Evolutionary conservation across 1,140 invertebrate genomes (phyloP).

Genomic region (Apis laboriosa): DNA sequence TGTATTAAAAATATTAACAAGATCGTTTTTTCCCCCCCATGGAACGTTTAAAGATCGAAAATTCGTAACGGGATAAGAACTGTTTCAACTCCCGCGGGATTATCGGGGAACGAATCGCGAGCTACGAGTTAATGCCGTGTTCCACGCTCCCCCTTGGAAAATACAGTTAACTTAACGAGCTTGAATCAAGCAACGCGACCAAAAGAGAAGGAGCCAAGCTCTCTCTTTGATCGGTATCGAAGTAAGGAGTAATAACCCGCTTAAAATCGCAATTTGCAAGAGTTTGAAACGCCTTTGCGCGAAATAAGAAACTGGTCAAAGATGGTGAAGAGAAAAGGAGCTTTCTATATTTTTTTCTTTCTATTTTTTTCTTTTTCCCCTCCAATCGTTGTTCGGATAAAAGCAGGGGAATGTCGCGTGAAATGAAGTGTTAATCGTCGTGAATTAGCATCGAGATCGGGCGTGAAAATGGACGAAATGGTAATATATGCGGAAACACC

Average conservation of each 20-base stretch:
- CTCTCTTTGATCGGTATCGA: slow-evolving; percentile 12
- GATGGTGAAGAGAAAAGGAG: too few species aligned
- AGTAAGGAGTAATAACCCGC: background rate
- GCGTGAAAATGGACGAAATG: background rate
- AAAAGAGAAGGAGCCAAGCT: background rate
- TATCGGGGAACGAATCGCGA: background rate
- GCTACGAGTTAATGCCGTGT: background rate
- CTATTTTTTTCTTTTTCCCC: background rate
- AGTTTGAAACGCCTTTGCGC: slow-evolving; percentile 3
- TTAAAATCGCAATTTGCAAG: slow-evolving; percentile 9
- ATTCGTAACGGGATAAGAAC: background rate
- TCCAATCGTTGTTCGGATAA: background rate
- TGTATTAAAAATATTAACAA: too few species aligned
- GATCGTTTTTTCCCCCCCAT: too few species aligned
- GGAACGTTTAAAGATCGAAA: too few species aligned
- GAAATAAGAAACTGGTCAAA: background rate
- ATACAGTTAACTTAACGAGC: slow-evolving; percentile 14
- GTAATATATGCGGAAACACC: background rate
- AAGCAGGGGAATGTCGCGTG: background rate
- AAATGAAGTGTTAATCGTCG: slow-evolving; percentile 7
- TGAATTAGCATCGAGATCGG: slow-evolving; percentile 10
- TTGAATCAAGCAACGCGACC: background rate
- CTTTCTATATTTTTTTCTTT: too few species aligned
- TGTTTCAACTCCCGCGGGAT: background rate
- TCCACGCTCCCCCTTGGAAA: background rate